Conservation (phyloP, 1,140 invertebrate genomes). For the Bombus soroeensis region DNA sequence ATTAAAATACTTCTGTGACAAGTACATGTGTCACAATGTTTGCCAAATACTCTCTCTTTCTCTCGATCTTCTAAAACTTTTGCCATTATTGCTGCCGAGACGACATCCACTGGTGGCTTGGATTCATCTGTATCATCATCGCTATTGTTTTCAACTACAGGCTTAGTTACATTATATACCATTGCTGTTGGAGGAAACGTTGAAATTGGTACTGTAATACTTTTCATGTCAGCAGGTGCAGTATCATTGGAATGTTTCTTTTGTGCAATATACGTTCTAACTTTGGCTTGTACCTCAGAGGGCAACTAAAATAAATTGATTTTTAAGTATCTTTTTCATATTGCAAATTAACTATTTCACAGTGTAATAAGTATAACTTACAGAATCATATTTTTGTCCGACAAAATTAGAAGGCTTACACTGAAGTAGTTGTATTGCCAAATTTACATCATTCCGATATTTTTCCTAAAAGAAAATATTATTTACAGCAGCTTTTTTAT, state of each 20-base stretch:
- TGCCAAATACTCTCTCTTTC: slow-evolving; percentile 86
- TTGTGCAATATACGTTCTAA: slow-evolving; percentile 89
- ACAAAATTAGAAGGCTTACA: slow-evolving; percentile 98
- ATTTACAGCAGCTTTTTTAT: slow-evolving; percentile 1
- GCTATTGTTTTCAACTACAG: slow-evolving; percentile 72
- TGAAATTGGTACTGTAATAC: slow-evolving; percentile 91
- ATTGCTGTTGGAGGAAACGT: slow-evolving; percentile 95
- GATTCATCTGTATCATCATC: slow-evolving; percentile 83
- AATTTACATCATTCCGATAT: slow-evolving; percentile 96
- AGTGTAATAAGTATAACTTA: slow-evolving; percentile 83
- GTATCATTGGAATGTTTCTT: slow-evolving; percentile 83
- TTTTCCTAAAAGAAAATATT: slow-evolving; percentile 88
- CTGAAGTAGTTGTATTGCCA: slow-evolving; percentile 96
- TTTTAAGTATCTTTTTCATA: slow-evolving; percentile 10
- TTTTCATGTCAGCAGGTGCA: slow-evolving; percentile 84
- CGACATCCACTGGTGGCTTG: slow-evolving; percentile 87
- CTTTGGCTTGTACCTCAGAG: slow-evolving; percentile 94
- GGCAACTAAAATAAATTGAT: slow-evolving; percentile 87
- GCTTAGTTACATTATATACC: slow-evolving; percentile 89
- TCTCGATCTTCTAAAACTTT: slow-evolving; percentile 95
- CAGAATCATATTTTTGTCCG: slow-evolving; percentile 94
- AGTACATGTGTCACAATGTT: slow-evolving; percentile 91
- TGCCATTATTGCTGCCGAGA: slow-evolving; percentile 96
- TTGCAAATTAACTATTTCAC: neutral
- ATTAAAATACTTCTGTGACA: slow-evolving; percentile 84